Conservation (phyloP, 2,113 vertebrate genomes). For the Hippoglossus stenolepis region DNA sequence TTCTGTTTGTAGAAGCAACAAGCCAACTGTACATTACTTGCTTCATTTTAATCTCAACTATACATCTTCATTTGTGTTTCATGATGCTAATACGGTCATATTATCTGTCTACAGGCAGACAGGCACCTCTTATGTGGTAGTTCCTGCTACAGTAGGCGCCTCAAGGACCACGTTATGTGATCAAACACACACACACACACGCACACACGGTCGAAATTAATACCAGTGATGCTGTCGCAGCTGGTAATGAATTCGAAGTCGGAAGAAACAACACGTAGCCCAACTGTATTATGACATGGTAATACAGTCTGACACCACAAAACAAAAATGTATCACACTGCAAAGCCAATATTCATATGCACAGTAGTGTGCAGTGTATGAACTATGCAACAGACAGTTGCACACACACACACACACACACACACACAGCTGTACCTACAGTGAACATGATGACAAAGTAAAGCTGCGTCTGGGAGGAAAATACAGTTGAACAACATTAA, state of each 20-base stretch:
- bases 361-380: not conserved
- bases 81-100: too few relatives aligned
- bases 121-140: too few relatives aligned
- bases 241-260: not conserved
- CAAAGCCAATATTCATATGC: constrained; percentile 17
- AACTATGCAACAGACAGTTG: not conserved
- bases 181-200: too few relatives aligned
- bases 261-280: not conserved
- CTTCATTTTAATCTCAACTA: too few relatives aligned
- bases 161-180: too few relatives aligned
- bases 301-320: not conserved
- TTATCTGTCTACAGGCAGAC: too few relatives aligned
- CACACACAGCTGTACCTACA: constrained; percentile 79
- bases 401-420: constrained; percentile 4
- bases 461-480: constrained; percentile 74
- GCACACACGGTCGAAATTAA: too few relatives aligned
- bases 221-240: not conserved
- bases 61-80: too few relatives aligned
- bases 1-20: not conserved
- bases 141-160: too few relatives aligned
- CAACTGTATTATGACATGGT: not conserved
- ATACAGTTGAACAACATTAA: constrained; percentile 18
- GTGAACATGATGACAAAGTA: constrained; percentile 89
- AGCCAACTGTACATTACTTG: not conserved
- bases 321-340: not conserved